Base-by-base conservation (phyloP, 2,113 vertebrate species). In the Columba janthina region DNA sequence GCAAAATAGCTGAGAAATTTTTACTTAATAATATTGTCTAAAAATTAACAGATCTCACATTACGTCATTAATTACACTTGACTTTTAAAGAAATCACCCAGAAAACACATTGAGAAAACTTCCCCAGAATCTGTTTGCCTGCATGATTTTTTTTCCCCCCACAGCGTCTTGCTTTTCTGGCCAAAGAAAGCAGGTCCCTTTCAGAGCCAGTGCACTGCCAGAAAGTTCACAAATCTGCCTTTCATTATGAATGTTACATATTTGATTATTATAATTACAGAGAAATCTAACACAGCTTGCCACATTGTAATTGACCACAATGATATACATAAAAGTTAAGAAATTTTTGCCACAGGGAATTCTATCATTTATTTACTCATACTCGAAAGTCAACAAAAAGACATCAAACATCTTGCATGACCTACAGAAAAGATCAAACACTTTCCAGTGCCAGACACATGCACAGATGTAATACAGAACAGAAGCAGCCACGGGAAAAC, bases 341-440 rank as follows among this genome's bases (percentile, higher is more conserved):
- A 95, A 67, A 87, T 92, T 92, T 46, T 93, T 77, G 83, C 95
- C 86, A 90, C 62, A 18, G 90, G 90, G 90, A 66, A 92, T 87
- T 89, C 53, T 73, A 89, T 91, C 66, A 82, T 93, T 94, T 96
- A 94, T 90, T 89, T 96, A 91, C 76, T 90, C 70, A 78, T 54
- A 81, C 31, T 85, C 58, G 79, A 89, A 92, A 94, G 70, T 87
- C 90, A 95, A 94, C 92, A 83, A 74, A 82, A 65, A 72, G 78
- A 77, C 32, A 93, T 95, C 92, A 94, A 96, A 95, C 77, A 85
- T 93, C 66, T 86, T 93, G 70, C 73, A 92, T 82, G 95, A 94
- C 86, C 94, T 94, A 91, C 83, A 87, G 83, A 91, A 97, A 92
- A 94, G 90, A 96, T 95, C 92, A 96, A 96, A 96, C 86, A 85